Base-by-base conservation (phyloP, 2,888 invertebrate genomes). In the Lasioglossum morio region DNA sequence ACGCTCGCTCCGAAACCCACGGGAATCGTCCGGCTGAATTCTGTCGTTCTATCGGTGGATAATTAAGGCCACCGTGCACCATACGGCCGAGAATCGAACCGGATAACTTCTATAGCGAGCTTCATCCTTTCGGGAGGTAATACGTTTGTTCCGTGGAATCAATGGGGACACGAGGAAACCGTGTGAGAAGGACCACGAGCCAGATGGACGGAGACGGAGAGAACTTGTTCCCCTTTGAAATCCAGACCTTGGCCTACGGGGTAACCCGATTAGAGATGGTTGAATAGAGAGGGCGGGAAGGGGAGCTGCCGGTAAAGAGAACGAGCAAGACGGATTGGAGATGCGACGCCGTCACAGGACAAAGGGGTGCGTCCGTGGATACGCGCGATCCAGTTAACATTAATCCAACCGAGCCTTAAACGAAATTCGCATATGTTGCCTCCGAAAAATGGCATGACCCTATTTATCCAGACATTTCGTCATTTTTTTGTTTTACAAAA, bases 241-340 rank as follows among this genome's bases (percentile, higher is more conserved):
- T 81, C 83, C 84, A 87, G 87, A 84, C 87, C 87, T 87, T 87
- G 87, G 81, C 87, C 84, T 77, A 77, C 14, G 78, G 70, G 60
- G 77, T 87, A 87, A 87, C 84, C 79, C 79, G 87, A 87, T 87
- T 87, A 82, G 81, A 82, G 87, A 37, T 74, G 43, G 77, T 30
- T 78, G 82, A 87, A 82, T 77, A 76, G 79, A 78, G 72, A 60
- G 43, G 72, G 8, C 30, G 63, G 16, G 79, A n/a, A 19, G 8
- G 19, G 75, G 75, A n/a, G 70, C 43, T 34, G 37, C 27, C 30
- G 84, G 60, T 78, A 72, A 72, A 80, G 72, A 53, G 72, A 48
- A 48, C 34, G 77, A 46, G 73, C 34, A 66, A 66, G 66, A 66
- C 66, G 69, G 69, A 37, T 37, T 30, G 37, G 69, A 37, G 48